Evolutionary conservation across 2,113 vertebrate species (phyloP).

Genomic region (Petromus typicus): DNA sequence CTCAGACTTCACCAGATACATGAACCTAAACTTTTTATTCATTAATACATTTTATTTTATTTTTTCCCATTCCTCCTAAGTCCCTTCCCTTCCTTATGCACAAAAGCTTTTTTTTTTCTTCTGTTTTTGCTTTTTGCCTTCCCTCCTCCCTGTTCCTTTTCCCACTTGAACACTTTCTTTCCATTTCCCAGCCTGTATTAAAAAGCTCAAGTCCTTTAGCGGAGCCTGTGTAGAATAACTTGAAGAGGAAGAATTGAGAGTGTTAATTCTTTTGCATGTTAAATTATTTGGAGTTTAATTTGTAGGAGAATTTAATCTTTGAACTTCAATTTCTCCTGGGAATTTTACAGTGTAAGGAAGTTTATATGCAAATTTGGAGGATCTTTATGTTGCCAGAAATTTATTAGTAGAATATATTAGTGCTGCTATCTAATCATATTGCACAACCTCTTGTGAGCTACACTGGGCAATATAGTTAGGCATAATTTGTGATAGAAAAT

Average conservation of each 20-base stretch:
- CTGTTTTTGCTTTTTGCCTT: too few species aligned
- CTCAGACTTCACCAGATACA: neutral
- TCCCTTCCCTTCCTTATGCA: too few species aligned
- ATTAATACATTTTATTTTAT: too few species aligned
- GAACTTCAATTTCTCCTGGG: slow-evolving; percentile 57
- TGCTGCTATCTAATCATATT: slow-evolving; percentile 48
- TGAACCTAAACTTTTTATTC: neutral
- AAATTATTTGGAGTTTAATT: slow-evolving; percentile 63
- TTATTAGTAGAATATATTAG: slow-evolving; percentile 45
- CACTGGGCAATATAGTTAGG: neutral
- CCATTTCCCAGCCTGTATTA: too few species aligned
- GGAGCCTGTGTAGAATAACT: neutral
- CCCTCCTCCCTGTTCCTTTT: too few species aligned
- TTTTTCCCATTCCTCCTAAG: too few species aligned
- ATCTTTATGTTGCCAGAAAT: slow-evolving; percentile 52
- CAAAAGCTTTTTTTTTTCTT: too few species aligned
- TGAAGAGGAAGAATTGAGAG: slow-evolving; percentile 34
- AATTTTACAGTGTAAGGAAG: slow-evolving; percentile 34
- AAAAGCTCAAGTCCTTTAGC: neutral
- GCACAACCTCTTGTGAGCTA: slow-evolving; percentile 26
- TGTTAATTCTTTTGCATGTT: slow-evolving; percentile 46
- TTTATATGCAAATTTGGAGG: slow-evolving; percentile 48
- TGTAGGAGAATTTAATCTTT: slow-evolving; percentile 64
- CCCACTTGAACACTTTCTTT: too few species aligned
- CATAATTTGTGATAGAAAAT: slow-evolving; percentile 53